These are phyloP conservation scores for Limulus polyphemus DNA, from an alignment of 2,888 invertebrate genomes.

Conservation along the genomic window DNA sequence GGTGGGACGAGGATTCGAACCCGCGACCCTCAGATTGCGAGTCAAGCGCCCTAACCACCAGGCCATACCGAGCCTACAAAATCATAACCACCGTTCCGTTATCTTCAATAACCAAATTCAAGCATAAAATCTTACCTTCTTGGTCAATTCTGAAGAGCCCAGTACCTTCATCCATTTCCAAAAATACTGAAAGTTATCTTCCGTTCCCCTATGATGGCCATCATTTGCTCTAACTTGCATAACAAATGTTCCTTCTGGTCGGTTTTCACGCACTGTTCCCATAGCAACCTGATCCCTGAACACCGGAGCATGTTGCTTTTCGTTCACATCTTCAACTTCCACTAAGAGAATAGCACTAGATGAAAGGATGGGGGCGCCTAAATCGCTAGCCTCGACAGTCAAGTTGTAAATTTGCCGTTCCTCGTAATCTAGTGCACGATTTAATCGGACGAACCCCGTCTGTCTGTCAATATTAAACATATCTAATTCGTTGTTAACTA, in stretches of 20 bases:
- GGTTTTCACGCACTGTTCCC: constrained; percentile 57
- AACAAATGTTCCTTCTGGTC: constrained; percentile 60
- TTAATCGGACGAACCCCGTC: constrained; percentile 74
- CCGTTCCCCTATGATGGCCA: constrained; percentile 54
- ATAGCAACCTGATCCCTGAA: constrained; percentile 61
- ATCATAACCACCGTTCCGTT: too few relatives aligned
- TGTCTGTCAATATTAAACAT: constrained; percentile 68
- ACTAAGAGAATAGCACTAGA: constrained; percentile 64
- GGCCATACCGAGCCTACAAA: too few relatives aligned
- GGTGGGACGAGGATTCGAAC: too few relatives aligned
- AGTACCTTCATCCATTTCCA: constrained; percentile 76
- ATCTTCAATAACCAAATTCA: too few relatives aligned
- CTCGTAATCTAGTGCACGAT: constrained; percentile 70
- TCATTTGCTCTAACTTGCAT: constrained; percentile 65
- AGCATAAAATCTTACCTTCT: constrained; percentile 58
- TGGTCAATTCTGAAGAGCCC: constrained; percentile 83
- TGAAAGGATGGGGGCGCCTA: constrained; percentile 57
- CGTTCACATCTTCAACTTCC: constrained; percentile 81
- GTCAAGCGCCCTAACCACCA: too few relatives aligned
- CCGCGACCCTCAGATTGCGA: too few relatives aligned
- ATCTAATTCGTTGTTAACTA: constrained; percentile 40
- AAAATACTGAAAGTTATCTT: constrained; percentile 70
- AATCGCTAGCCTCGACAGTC: constrained; percentile 69
- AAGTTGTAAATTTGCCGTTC: constrained; percentile 77
- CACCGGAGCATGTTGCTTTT: constrained; percentile 68